Evolutionary conservation across 2,797 vertebrate species (phyloP).

Genomic region (Lacerta bilineata): DNA sequence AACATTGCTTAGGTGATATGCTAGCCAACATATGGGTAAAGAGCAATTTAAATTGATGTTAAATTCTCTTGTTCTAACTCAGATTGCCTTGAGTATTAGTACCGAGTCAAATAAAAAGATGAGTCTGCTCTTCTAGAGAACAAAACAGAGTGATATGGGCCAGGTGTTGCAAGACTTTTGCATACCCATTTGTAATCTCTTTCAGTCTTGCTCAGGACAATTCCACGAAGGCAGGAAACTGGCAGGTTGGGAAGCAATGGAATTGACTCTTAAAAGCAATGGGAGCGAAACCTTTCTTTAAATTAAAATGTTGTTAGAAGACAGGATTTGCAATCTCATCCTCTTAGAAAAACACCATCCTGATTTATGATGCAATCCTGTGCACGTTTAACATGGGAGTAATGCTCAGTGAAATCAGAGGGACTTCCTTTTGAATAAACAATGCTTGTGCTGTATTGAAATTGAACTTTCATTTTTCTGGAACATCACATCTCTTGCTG

Average conservation of each 20-base stretch:
- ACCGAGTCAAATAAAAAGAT: neutral
- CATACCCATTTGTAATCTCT: neutral
- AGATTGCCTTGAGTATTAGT: neutral
- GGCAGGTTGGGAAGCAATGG: neutral
- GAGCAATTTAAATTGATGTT: neutral
- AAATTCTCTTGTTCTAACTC: neutral
- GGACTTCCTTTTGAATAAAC: neutral
- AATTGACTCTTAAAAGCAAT: neutral
- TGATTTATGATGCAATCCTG: neutral
- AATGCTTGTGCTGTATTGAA: neutral
- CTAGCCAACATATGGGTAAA: neutral
- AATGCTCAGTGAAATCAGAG: neutral
- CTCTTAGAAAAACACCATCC: neutral
- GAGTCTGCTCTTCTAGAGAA: neutral
- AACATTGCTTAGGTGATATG: neutral
- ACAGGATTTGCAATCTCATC: neutral
- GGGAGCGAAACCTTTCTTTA: neutral
- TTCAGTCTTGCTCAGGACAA: neutral
- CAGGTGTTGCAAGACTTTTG: neutral
- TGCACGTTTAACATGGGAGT: neutral
- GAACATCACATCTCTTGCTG: neutral
- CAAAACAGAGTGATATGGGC: neutral
- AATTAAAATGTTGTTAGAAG: neutral
- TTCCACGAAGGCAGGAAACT: too few relatives aligned
- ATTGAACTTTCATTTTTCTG: neutral